Base-by-base conservation (phyloP, 2,113 vertebrate genomes). In the Struthidea cinerea region DNA sequence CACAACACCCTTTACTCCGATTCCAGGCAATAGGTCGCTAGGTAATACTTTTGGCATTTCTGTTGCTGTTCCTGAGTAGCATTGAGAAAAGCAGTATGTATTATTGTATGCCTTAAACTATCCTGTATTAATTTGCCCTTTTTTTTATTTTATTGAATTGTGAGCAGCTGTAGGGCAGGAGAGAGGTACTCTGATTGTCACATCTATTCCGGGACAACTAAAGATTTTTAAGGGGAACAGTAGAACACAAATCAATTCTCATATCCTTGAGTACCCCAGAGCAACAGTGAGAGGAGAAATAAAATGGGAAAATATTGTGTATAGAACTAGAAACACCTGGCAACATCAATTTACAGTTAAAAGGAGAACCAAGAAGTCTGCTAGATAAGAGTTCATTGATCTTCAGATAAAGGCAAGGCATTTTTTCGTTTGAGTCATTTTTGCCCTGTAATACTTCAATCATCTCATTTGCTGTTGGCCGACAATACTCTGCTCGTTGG, bases 1-100 rank as follows among this genome's bases (percentile, higher is more conserved):
- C 53, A 32, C 59, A 15, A 7, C 30, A 24, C 3, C 35, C 49
- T 22, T 13, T 42, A 16, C n/a, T 71, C 9, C 0, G 0, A 35
- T 2, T 69, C 21, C 49, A 50, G 30, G 3, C 3, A 0, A 1
- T 16, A 5, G 3, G 0, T 81, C 12, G 1, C 16, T 80, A 90
- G 67, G 94, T 96, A 95, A 89, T 60, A 33, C 13, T 74, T 52
- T 13, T 20, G 28, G 5, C 39, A 35, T 89, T 91, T 91, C 76
- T 84, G 7, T 87, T 95, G 26, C 52, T 94, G 13, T 67, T 87
- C 28, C 61, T 89, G 17, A 14, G 47, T 42, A 71, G 18, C 53
- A 64, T 46, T 0, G 0, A 89, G 57, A 73, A 91, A 53, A 85
- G 4, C 35, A 24, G 1, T 79, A 19, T 28, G 3, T 84, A 9